Percentiles rank a stretch among this genome's conserved stretches.
phyloP scores from a whole-genome alignment of 2,888 invertebrate species.

The Linnaemya tessellans region DNA sequence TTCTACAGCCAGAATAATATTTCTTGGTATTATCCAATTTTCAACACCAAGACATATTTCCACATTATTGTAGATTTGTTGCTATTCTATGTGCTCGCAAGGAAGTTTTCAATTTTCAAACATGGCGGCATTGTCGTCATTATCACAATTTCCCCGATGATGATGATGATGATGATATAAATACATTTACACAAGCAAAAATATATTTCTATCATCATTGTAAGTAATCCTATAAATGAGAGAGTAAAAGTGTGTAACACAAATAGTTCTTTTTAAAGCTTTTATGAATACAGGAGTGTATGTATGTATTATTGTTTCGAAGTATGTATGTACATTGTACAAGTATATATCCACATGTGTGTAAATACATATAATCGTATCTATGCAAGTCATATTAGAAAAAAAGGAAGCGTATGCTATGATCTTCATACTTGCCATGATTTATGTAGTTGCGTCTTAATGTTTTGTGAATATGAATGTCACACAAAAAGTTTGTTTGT shows the following conservation, averaged over 20 bases:
- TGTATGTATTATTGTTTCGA: neutral
- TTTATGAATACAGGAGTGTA: neutral
- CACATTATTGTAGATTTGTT: constrained; percentile 3
- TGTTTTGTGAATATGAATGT: constrained; percentile 18
- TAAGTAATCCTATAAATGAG: neutral
- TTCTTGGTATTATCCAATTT: constrained; percentile 18
- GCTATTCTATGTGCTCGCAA: constrained; percentile 16
- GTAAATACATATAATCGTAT: too few relatives aligned
- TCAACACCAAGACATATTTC: constrained; percentile 30
- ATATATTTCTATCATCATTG: too few relatives aligned
- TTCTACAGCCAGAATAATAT: constrained; percentile 9
- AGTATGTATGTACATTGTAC: too few relatives aligned
- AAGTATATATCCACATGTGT: too few relatives aligned
- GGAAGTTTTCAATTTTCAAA: constrained; percentile 65
- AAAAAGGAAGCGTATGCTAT: constrained; percentile 39
- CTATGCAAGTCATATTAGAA: neutral
- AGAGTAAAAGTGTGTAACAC: neutral
- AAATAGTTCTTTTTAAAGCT: constrained; percentile 19
- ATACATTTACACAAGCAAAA: too few relatives aligned
- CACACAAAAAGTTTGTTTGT: constrained; percentile 20
- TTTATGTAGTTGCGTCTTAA: constrained; percentile 14
- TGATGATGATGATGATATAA: constrained; percentile 14
- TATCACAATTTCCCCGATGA: constrained; percentile 28
- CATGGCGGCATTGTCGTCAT: constrained; percentile 60
- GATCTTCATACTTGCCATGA: constrained; percentile 41